Percentiles rank a stretch among this genome's conserved stretches.
These are phyloP conservation scores for Calidris pygmaea DNA, from an alignment of 2,113 vertebrate genomes.

Conservation along the genomic window DNA sequence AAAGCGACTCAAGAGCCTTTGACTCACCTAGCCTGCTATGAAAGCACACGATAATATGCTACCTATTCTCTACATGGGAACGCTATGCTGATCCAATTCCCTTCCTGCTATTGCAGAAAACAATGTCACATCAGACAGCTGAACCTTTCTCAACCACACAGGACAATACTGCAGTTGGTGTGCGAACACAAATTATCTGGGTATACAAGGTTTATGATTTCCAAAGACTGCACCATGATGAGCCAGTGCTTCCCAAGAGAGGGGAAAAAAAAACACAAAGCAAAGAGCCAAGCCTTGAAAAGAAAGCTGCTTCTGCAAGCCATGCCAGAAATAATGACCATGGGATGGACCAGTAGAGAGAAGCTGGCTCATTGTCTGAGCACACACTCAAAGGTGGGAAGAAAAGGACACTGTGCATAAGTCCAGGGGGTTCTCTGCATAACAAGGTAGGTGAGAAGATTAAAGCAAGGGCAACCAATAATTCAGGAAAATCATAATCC, in stretches of 20 bases:
- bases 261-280: not conserved
- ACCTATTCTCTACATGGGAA: slow-evolving; percentile 50
- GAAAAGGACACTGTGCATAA: not conserved
- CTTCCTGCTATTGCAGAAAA: slow-evolving; percentile 30
- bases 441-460: not conserved
- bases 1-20: not conserved
- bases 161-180: not conserved
- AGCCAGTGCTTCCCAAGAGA: not conserved
- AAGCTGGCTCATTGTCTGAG: not conserved
- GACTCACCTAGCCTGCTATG: not conserved
- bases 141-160: slow-evolving; percentile 38
- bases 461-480: not conserved
- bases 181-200: slow-evolving; percentile 28
- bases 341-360: not conserved
- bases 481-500: not conserved
- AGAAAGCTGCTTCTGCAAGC: slow-evolving; percentile 29
- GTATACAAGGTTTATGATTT: slow-evolving; percentile 53
- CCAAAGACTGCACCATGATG: not conserved
- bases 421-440: not conserved
- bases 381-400: not conserved
- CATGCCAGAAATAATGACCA: not conserved
- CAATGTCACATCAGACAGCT: not conserved
- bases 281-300: not conserved
- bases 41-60: slow-evolving; percentile 31
- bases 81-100: slow-evolving; percentile 31